Evolutionary conservation across 2,113 vertebrate genomes (phyloP).

Genomic region (Oncorhynchus tshawytscha): DNA sequence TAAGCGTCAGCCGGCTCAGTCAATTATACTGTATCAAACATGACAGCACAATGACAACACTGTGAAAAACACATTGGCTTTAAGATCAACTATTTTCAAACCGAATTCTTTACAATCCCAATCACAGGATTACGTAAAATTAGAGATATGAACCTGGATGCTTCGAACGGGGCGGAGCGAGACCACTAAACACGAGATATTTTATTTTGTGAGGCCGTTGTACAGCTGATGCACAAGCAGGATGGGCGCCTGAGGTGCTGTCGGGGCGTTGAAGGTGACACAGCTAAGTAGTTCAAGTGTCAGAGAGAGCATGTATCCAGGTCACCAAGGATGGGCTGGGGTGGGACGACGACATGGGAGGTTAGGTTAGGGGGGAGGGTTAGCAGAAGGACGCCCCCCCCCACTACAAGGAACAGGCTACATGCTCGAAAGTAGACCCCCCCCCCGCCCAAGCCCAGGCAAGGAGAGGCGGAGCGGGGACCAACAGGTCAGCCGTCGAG

Average conservation of each 20-base stretch:
- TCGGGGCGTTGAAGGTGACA: slow-evolving; percentile 66
- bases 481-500: slow-evolving; percentile 57
- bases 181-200: slow-evolving; percentile 46
- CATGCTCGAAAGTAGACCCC: slow-evolving; percentile 85
- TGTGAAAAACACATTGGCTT: slow-evolving; percentile 49
- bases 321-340: slow-evolving; percentile 45
- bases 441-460: slow-evolving; percentile 75
- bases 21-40: slow-evolving; percentile 53
- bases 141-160: slow-evolving; percentile 51
- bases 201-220: slow-evolving; percentile 42
- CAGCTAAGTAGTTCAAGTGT: slow-evolving; percentile 68
- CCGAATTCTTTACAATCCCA: slow-evolving; percentile 57
- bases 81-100: slow-evolving; percentile 50
- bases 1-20: slow-evolving; percentile 37
- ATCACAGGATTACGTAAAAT: slow-evolving; percentile 60
- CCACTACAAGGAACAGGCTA: slow-evolving; percentile 51
- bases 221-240: slow-evolving; percentile 23
- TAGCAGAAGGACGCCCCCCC: slow-evolving; percentile 8
- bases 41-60: slow-evolving; percentile 51
- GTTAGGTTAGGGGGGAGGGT: neutral
- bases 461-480: slow-evolving; percentile 70
- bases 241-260: slow-evolving; percentile 33
- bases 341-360: neutral
- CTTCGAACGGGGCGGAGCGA: slow-evolving; percentile 41
- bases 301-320: slow-evolving; percentile 54